Conservation (phyloP, 2,113 vertebrate species). For the Camelus bactrianus region DNA sequence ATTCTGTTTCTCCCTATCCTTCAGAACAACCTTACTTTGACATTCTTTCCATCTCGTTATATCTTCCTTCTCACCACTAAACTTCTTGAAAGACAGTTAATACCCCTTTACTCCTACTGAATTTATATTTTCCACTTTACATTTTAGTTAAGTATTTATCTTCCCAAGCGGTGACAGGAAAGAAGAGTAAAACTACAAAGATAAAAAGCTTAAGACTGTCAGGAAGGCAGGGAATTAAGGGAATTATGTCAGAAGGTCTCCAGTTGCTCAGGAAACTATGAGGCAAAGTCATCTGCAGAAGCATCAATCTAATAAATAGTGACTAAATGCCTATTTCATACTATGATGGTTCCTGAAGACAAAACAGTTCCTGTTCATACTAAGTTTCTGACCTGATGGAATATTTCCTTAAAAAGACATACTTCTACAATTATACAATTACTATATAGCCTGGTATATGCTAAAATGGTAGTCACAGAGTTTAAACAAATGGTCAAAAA, state of each 20-base stretch:
- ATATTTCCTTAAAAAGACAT: not conserved
- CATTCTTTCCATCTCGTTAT: not conserved
- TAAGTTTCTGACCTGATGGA: not conserved
- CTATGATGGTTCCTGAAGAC: not conserved
- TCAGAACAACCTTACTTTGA: not conserved
- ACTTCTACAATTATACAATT: not conserved
- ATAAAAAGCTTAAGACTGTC: not conserved
- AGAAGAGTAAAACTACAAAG: not conserved
- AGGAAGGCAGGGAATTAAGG: not conserved
- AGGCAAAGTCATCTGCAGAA: not conserved
- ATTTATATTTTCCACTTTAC: not conserved
- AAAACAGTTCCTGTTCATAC: not conserved
- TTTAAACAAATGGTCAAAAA: not conserved
- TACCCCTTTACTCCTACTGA: not conserved
- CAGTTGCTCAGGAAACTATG: not conserved
- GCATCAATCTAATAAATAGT: not conserved
- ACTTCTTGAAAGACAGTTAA: conserved; percentile 27
- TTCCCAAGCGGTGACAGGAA: not conserved
- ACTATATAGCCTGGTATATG: not conserved
- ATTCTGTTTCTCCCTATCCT: not conserved
- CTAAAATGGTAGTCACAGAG: not conserved
- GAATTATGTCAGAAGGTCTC: not conserved
- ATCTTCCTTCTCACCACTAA: not conserved
- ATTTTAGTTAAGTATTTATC: not conserved
- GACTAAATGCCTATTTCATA: not conserved